phyloP scores from a whole-genome alignment of 2,888 invertebrate species.

The Malthinus flaveolus region DNA sequence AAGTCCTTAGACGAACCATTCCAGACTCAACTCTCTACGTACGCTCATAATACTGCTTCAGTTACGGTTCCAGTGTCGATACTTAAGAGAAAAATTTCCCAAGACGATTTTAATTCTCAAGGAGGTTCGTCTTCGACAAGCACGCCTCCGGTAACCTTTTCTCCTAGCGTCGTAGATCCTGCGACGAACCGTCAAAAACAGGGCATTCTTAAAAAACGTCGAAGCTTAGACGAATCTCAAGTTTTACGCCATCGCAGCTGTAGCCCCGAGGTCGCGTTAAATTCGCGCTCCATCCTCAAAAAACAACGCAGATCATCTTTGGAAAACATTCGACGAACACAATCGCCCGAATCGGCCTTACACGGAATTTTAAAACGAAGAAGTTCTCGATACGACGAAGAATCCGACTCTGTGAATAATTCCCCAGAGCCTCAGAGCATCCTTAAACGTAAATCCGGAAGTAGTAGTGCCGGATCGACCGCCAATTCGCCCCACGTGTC shows the following conservation, averaged over 20 bases:
- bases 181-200: constrained; percentile 67
- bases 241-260: constrained; percentile 69
- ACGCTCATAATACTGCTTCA: constrained; percentile 30
- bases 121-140: constrained; percentile 48
- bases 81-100: constrained; percentile 60
- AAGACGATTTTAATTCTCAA: constrained; percentile 53
- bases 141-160: constrained; percentile 78
- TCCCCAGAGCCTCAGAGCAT: constrained; percentile 70
- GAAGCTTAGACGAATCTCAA: constrained; percentile 79
- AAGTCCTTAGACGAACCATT: constrained; percentile 60
- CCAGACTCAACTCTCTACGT: constrained; percentile 28
- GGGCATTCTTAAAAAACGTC: constrained; percentile 81
- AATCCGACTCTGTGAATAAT: constrained; percentile 62
- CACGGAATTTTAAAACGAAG: constrained; percentile 73
- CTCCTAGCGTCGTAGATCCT: constrained; percentile 73
- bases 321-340: constrained; percentile 68
- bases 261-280: constrained; percentile 70
- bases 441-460: constrained; percentile 77
- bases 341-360: constrained; percentile 67
- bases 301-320: constrained; percentile 69
- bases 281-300: constrained; percentile 69
- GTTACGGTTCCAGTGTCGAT: constrained; percentile 58
- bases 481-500: constrained; percentile 69
- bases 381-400: constrained; percentile 66
- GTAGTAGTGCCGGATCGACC: constrained; percentile 60